Evolutionary conservation across 2,113 vertebrate genomes (phyloP).

Genomic region (Lasiurus cinereus): DNA sequence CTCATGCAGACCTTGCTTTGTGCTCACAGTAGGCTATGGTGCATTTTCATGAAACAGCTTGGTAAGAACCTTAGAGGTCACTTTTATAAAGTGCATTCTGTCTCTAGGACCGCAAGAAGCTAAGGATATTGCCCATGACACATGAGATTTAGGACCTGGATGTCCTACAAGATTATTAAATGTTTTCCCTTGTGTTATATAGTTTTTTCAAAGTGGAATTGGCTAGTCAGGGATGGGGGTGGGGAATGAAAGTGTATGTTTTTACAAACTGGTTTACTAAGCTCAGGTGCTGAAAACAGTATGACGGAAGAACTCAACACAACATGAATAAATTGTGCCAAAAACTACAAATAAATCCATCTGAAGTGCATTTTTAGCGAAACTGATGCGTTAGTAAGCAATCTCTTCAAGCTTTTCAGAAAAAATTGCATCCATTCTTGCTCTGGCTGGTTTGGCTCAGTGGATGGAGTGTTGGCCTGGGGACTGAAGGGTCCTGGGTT

Average conservation of each 20-base stretch:
- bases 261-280: neutral
- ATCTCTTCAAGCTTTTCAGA: constrained; percentile 18
- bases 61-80: neutral
- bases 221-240: neutral
- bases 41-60: neutral
- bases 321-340: neutral
- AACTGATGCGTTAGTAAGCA: neutral
- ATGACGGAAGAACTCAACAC: neutral
- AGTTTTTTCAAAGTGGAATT: neutral
- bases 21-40: neutral
- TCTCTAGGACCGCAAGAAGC: neutral
- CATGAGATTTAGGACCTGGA: neutral
- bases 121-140: neutral
- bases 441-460: too few species aligned
- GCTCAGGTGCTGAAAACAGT: neutral
- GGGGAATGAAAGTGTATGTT: neutral
- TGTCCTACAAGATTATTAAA: neutral
- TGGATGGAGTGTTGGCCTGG: too few species aligned
- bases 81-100: too few species aligned
- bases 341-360: neutral
- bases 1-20: neutral
- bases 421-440: neutral
- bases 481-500: too few species aligned
- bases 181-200: neutral
- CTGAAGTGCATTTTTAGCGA: neutral